Evolutionary conservation across 2,113 vertebrate genomes (phyloP).

Genomic region (Vulpes vulpes): DNA sequence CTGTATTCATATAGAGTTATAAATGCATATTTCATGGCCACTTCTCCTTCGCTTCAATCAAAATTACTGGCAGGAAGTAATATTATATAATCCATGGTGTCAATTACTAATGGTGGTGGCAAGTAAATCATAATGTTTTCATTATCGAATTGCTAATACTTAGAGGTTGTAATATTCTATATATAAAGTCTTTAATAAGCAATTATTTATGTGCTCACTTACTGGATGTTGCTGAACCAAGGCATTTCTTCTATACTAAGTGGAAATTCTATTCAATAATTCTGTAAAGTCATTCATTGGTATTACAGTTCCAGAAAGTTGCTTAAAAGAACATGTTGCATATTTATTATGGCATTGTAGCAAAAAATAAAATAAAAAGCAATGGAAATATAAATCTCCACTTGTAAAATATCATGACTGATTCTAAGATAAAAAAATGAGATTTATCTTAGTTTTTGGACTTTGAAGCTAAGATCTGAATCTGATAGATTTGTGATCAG

Average conservation of each 20-base stretch:
- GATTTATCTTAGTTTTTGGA: constrained; percentile 31
- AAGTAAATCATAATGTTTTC: constrained; percentile 83
- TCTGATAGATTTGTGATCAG: neutral
- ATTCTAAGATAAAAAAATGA: constrained; percentile 20
- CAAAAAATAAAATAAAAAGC: constrained; percentile 38
- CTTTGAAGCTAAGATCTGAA: neutral
- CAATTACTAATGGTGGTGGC: constrained; percentile 77
- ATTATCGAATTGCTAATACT: constrained; percentile 81
- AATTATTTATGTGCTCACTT: constrained; percentile 82
- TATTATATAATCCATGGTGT: constrained; percentile 77
- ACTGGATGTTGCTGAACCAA: constrained; percentile 69
- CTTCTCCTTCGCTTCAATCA: constrained; percentile 77
- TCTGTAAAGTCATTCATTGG: constrained; percentile 42
- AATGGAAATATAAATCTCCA: neutral
- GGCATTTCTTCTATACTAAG: constrained; percentile 59
- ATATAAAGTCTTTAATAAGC: constrained; percentile 78
- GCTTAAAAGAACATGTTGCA: neutral
- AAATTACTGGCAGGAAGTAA: constrained; percentile 79
- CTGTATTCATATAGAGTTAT: constrained; percentile 67
- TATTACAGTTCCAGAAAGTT: neutral
- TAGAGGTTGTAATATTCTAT: constrained; percentile 65
- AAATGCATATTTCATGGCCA: constrained; percentile 75
- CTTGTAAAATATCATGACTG: constrained; percentile 13
- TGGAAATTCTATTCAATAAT: constrained; percentile 71
- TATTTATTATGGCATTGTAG: neutral